phyloP scores from a whole-genome alignment of 2,888 invertebrate species.

The Ophion ventricosus region DNA sequence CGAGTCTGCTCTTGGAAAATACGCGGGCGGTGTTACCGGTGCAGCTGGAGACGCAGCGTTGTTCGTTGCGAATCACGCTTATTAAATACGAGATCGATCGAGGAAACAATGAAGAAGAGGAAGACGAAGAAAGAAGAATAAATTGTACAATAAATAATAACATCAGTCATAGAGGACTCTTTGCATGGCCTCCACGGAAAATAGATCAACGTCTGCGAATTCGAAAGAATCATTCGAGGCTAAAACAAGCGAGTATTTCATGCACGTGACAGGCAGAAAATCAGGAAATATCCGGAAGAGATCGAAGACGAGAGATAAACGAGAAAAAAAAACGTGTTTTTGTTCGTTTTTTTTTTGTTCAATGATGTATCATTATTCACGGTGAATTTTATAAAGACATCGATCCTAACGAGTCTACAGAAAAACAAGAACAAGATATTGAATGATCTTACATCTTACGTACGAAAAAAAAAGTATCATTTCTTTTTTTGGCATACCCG shows the following conservation, averaged over 20 bases:
- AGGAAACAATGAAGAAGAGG: conserved; percentile 5
- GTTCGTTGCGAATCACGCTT: conserved; percentile 98
- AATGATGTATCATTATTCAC: background rate
- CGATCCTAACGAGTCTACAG: conserved; percentile 1
- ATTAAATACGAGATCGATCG: conserved; percentile 86
- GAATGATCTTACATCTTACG: conserved; percentile 28
- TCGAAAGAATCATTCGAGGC: conserved; percentile 15
- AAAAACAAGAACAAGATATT: conserved; percentile 26
- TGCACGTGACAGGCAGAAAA: conserved; percentile 6
- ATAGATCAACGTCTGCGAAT: conserved; percentile 39
- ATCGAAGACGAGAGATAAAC: conserved; percentile 14
- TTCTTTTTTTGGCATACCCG: conserved; percentile 10
- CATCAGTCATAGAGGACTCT: conserved; percentile 57
- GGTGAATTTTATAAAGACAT: background rate
- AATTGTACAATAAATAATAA: conserved; percentile 55
- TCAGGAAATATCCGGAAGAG: conserved; percentile 22
- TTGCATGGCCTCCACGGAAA: conserved; percentile 48
- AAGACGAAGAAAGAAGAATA: conserved; percentile 21
- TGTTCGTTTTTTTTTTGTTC: conserved; percentile 28
- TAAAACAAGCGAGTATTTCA: conserved; percentile 38
- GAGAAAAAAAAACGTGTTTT: background rate
- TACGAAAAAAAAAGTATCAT: conserved; percentile 23
- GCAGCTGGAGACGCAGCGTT: conserved; percentile 94
- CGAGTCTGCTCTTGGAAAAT: conserved; percentile 95
- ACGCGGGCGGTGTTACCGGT: conserved; percentile 94